Evolutionary conservation across 1,140 invertebrate species (phyloP).

Genomic region (Zaprionus africanus): DNA sequence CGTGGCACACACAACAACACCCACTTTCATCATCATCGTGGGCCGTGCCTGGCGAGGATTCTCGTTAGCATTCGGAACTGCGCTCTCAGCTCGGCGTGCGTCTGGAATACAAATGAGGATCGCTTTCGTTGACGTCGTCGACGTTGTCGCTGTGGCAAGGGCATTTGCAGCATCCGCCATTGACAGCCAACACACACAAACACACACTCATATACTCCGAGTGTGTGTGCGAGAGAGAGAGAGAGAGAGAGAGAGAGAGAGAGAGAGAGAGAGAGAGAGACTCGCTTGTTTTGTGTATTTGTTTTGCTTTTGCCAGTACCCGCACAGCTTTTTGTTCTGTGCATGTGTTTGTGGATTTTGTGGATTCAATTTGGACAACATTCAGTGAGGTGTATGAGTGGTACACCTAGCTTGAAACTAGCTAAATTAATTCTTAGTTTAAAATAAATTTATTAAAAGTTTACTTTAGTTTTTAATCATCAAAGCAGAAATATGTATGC

Average conservation of each 20-base stretch:
- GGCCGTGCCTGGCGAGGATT: slow-evolving; percentile 32
- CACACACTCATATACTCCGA: slow-evolving; percentile 21
- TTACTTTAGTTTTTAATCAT: not conserved
- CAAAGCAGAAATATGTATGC: not conserved
- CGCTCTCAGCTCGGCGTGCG: slow-evolving; percentile 69
- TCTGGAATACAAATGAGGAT: slow-evolving; percentile 84
- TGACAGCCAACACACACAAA: slow-evolving; percentile 58
- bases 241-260: slow-evolving; percentile 18
- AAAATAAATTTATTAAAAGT: not conserved
- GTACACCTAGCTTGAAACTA: not conserved
- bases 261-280: slow-evolving; percentile 29
- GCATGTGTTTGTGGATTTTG: slow-evolving; percentile 17
- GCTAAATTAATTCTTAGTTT: not conserved
- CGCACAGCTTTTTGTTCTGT: slow-evolving; percentile 45
- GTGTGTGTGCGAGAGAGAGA: not conserved
- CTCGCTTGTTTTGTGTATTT: slow-evolving; percentile 73
- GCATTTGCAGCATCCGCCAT: slow-evolving; percentile 70
- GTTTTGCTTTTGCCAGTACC: slow-evolving; percentile 54
- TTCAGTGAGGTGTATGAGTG: not conserved
- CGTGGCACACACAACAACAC: slow-evolving; percentile 27
- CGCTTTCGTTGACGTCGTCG: slow-evolving; percentile 70
- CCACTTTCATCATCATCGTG: slow-evolving; percentile 72
- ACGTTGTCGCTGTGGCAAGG: slow-evolving; percentile 35
- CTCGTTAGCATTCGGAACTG: slow-evolving; percentile 71
- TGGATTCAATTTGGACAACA: slow-evolving; percentile 5